Conservation (phyloP, 2,888 invertebrate species). For the Hybos culiciformis region DNA sequence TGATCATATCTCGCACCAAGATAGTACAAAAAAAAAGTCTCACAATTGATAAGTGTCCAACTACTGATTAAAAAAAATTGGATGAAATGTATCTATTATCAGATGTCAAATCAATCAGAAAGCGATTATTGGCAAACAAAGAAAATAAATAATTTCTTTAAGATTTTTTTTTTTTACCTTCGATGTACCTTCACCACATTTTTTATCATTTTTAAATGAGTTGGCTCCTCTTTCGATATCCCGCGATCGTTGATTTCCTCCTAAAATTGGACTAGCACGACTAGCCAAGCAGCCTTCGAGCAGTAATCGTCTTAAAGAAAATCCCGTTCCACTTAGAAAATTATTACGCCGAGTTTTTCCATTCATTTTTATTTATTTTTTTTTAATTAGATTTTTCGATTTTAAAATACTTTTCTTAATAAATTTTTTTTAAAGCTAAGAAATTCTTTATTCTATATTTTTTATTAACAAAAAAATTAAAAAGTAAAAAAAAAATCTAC, state of each 20-base stretch:
- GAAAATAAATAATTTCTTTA: too few species aligned
- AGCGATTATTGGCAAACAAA: too few species aligned
- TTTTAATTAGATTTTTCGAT: background rate
- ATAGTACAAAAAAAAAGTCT: too few species aligned
- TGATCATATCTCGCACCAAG: too few species aligned
- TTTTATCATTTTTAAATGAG: slow-evolving; percentile 5
- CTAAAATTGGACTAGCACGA: slow-evolving; percentile 19
- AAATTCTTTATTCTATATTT: too few species aligned
- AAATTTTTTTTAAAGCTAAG: background rate
- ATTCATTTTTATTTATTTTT: slow-evolving; percentile 12
- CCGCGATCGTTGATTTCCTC: slow-evolving; percentile 19
- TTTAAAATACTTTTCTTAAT: background rate
- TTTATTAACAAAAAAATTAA: too few species aligned
- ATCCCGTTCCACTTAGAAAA: slow-evolving; percentile 15
- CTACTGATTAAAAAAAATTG: too few species aligned
- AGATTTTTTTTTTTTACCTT: too few species aligned
- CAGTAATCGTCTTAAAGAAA: slow-evolving; percentile 19
- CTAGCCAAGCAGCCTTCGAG: slow-evolving; percentile 19
- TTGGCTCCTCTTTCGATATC: slow-evolving; percentile 18
- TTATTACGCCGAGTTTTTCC: slow-evolving; percentile 16
- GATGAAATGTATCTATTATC: too few species aligned
- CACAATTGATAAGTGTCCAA: too few species aligned
- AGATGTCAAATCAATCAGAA: too few species aligned
- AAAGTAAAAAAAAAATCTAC: too few species aligned
- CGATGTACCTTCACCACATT: slow-evolving; percentile 8